Base-by-base conservation (phyloP, 2,113 vertebrate genomes). In the Apus apus region DNA sequence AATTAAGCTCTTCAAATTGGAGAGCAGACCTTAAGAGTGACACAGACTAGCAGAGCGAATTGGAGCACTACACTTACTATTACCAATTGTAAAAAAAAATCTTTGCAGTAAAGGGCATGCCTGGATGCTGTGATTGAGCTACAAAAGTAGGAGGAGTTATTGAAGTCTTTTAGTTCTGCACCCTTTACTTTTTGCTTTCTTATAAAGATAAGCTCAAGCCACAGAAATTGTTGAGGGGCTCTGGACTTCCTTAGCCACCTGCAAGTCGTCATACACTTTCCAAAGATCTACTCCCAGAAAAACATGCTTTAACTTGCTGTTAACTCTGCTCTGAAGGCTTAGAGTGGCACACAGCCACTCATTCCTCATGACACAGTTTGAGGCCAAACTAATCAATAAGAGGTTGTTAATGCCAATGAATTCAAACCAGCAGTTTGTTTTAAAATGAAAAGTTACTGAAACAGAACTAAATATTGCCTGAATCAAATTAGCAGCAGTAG, bases 351-450 rank as follows among this genome's bases (percentile, higher is more conserved):
- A 80, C 20, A 86, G 93, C 90, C 82, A 64, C 60, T 60, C 78
- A 64, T 30, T 30, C 78, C 79, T 67, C 80, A 45, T 75, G 68
- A 65, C 89, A 74, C 90, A 89, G 68, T 77, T 26, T 74, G 93
- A 94, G 68, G 83, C 90, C 90, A 95, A 92, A 74, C 94, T 81
- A 88, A 96, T 97, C 94, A 95, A 94, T 96, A 95, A 36, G 53
- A 43, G 25, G 45, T 43, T 93, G 88, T 89, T 96, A 92, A 90
- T 62, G 93, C 86, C 84, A 84, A 84, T 65, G 85, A 94, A 93
- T 92, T 92, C 88, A 36, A 90, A 88, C 27, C 54, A 89, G 82
- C 50, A 53, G 80, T 81, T 89, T 93, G 93, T 97, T 94, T 94
- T 68, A 30, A 61, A 93, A 94, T 79, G 61, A 92, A 90, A 82